Evolutionary conservation across 2,797 vertebrate genomes (phyloP).

Genomic region (Pangasius krempfi): DNA sequence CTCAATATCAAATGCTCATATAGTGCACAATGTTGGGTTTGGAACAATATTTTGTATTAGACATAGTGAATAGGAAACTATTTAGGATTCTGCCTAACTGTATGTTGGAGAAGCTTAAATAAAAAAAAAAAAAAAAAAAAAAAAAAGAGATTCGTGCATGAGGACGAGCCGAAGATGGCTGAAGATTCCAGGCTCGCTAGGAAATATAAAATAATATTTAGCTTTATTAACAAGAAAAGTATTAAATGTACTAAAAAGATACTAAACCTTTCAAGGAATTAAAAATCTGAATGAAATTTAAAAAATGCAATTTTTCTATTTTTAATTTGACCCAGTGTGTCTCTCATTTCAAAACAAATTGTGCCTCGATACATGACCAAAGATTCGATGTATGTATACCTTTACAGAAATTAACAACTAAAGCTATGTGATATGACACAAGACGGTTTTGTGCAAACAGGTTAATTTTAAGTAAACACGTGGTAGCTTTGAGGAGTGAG

Average conservation of each 20-base stretch:
- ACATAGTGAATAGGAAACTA: not conserved
- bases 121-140: not conserved
- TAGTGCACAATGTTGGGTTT: not conserved
- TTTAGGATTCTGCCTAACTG: not conserved
- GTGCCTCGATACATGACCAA: not conserved
- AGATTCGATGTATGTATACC: not conserved
- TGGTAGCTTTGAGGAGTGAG: not conserved
- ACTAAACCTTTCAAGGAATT: not conserved
- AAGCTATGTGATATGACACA: not conserved
- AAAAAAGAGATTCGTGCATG: not conserved
- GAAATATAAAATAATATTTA: not conserved
- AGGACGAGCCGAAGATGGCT: not conserved
- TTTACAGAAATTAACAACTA: not conserved
- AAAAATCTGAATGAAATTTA: no score
- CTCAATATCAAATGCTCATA: not conserved
- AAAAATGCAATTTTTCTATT: no score
- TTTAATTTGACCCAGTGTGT: not conserved
- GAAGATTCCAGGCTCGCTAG: not conserved
- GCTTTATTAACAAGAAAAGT: not conserved
- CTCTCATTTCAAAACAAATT: not conserved
- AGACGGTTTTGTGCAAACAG: not conserved
- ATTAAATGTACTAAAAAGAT: not conserved
- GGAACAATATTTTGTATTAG: not conserved
- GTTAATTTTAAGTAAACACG: not conserved
- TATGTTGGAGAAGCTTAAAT: not conserved